Evolutionary conservation across 1,140 invertebrate species (phyloP).

Genomic region (Neocloeon triangulifer): DNA sequence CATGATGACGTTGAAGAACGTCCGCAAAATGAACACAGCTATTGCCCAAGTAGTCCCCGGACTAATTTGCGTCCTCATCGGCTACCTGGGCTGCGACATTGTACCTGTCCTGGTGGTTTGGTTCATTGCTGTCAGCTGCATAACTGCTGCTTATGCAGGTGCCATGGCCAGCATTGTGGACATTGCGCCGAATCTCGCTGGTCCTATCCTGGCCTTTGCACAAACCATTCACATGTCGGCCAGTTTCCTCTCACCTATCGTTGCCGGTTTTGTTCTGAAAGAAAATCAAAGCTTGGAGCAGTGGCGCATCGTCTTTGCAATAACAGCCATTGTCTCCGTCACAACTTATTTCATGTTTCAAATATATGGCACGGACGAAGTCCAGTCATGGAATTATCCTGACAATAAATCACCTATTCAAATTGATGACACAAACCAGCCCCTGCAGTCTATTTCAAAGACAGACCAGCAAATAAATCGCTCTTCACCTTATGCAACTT

Average conservation of each 20-base stretch:
- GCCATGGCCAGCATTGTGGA: conserved; percentile 56
- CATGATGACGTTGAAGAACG: conserved; percentile 32
- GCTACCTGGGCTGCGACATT: conserved; percentile 37
- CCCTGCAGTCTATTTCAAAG: no score
- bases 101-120: conserved; percentile 32
- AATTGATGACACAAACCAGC: no score
- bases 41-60: conserved; percentile 43
- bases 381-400: conserved; percentile 34
- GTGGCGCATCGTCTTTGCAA: conserved; percentile 49
- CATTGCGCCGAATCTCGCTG: conserved; percentile 46
- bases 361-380: conserved; percentile 37
- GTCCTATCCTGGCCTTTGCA: conserved; percentile 43
- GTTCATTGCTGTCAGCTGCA: conserved; percentile 44
- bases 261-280: conserved; percentile 28
- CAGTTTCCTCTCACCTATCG: conserved; percentile 40
- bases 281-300: conserved; percentile 29
- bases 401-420: conserved; percentile 7
- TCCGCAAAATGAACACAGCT: conserved; percentile 42
- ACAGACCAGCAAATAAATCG: no score
- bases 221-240: conserved; percentile 55
- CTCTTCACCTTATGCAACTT: no score
- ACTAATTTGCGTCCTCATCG: conserved; percentile 34
- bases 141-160: conserved; percentile 46
- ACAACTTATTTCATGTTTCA: conserved; percentile 43
- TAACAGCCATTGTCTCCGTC: conserved; percentile 34